Evolutionary conservation across 2,888 invertebrate genomes (phyloP), one percentile per base, ranked within the genome.

Genomic region (Hesperia comma): DNA sequence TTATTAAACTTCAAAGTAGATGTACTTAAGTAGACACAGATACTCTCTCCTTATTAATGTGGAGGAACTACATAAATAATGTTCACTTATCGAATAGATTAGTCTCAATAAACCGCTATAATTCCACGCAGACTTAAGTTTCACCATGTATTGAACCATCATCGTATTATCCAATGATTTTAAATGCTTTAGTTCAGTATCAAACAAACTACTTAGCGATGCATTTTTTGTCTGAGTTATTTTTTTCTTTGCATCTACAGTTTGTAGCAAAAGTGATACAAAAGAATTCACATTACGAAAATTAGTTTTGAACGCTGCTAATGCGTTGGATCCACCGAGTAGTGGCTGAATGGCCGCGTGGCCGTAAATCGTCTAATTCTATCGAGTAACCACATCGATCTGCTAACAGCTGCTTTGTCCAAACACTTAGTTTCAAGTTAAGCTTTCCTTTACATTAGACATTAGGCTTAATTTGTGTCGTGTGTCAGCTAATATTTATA

Each of bases 401-500:
- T 80, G 84, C 83, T 86, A 84, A 80, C 80, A 77, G 82, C 76
- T 74, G 81, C 90, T 90, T 92, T 92, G 90, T 87, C 76, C 81
- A 89, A 90, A 85, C 88, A 89, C 84, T 92, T 91, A 91, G 91
- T 91, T 85, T 85, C 85, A 80, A 86, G 88, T 85, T 89, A 87
- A 89, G 86, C 86, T 81, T 75, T 79, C 77, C 89, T 91, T 92
- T 90, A 82, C 90, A 82, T 88, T 90, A 83, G 84, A 83, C 83
- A 90, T 92, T 92, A 92, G 90, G 79, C 87, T 85, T 90, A 89
- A 91, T 90, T 91, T 91, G 89, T 91, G 88, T 87, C 90, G 87
- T 82, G 80, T 79, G 83, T 76, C 73, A 72, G 83, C 85, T 79
- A 88, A 90, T 92, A 87, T 92, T 92, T 91, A 90, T 88, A 86